Percentiles rank a stretch among this genome's conserved stretches.
These are phyloP conservation scores for Thamnaconus septentrionalis DNA, from an alignment of 2,113 vertebrate species.

Conservation along the genomic window DNA sequence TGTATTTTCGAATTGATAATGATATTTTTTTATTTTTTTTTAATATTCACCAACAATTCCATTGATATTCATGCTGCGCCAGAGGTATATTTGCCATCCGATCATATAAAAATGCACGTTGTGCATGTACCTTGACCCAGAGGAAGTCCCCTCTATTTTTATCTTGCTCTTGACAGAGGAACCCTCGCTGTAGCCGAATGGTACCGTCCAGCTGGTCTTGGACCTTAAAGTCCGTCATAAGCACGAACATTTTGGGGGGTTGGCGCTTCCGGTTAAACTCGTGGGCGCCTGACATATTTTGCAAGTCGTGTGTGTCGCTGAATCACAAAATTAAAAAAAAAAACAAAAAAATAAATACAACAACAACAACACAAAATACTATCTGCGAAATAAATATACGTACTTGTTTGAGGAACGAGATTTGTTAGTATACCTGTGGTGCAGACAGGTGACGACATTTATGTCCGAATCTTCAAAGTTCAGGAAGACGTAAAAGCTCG, in stretches of 20 bases:
- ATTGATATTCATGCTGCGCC: too few relatives aligned
- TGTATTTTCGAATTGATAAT: too few relatives aligned
- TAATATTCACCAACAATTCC: too few relatives aligned
- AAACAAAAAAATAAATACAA: too few relatives aligned
- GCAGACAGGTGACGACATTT: constrained; percentile 13
- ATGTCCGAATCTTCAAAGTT: constrained; percentile 6
- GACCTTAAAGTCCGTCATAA: constrained; percentile 63
- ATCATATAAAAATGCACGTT: too few relatives aligned
- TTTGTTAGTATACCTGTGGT: background rate
- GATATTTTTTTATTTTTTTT: too few relatives aligned
- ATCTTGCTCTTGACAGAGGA: constrained; percentile 72
- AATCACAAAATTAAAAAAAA: background rate
- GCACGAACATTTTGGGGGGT: constrained; percentile 63
- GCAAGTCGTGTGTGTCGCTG: background rate
- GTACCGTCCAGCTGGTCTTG: constrained; percentile 73
- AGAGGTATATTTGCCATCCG: too few relatives aligned
- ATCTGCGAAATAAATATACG: too few relatives aligned
- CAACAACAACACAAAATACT: too few relatives aligned
- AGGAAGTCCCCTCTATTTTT: constrained; percentile 47
- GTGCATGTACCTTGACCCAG: constrained; percentile 73
- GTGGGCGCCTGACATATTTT: constrained; percentile 64
- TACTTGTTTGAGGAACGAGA: too few relatives aligned
- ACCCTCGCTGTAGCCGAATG: constrained; percentile 71
- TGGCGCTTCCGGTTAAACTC: constrained; percentile 61
- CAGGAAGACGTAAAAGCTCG: background rate